Evolutionary conservation across 2,797 vertebrate species (phyloP).

Genomic region (Siniperca obscura): DNA sequence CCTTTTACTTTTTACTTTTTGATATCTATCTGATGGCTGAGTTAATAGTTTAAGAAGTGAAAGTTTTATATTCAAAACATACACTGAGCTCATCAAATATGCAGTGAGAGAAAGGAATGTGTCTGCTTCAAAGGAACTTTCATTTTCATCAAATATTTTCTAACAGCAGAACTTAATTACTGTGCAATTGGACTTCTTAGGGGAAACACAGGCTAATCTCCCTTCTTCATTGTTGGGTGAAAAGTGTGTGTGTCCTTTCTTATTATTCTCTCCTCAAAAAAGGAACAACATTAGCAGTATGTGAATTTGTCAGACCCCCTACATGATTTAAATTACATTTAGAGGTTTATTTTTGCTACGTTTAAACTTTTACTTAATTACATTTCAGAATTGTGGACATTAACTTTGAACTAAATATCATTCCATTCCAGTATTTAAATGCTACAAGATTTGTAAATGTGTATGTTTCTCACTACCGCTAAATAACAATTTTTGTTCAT

Average conservation of each 20-base stretch:
- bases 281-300: background rate
- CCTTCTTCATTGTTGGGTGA: slow-evolving; percentile 11
- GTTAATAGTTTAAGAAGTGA: background rate
- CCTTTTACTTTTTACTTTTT: background rate
- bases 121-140: slow-evolving; percentile 48
- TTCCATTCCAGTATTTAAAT: too few species aligned
- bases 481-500: background rate
- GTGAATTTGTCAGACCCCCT: background rate
- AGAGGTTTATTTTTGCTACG: background rate
- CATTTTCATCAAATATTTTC: slow-evolving; percentile 46
- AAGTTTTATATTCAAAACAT: slow-evolving; percentile 37
- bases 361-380: background rate
- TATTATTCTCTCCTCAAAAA: slow-evolving; percentile 18
- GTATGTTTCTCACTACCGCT: background rate
- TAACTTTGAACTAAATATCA: background rate
- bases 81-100: slow-evolving; percentile 32
- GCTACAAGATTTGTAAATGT: background rate
- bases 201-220: slow-evolving; percentile 31
- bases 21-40: background rate
- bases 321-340: background rate
- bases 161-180: slow-evolving; percentile 41
- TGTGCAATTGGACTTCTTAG: slow-evolving; percentile 23
- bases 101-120: slow-evolving; percentile 28
- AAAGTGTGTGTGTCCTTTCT: slow-evolving; percentile 1
- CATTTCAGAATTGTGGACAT: background rate